These are phyloP conservation scores for Aelia acuminata DNA, from an alignment of 2,888 invertebrate genomes.

Conservation along the genomic window DNA sequence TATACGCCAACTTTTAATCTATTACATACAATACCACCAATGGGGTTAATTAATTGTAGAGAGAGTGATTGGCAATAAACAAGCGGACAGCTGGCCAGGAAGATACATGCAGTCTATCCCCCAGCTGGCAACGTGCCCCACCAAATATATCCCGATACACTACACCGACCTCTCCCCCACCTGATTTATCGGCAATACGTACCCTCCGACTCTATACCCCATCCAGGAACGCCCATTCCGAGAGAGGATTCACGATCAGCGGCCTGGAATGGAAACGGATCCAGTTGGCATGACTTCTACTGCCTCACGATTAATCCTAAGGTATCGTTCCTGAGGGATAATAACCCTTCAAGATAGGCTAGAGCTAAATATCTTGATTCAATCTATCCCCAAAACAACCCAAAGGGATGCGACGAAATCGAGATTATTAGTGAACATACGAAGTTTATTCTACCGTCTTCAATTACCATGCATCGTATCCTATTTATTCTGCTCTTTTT, in stretches of 20 bases:
- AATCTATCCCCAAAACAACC: neutral
- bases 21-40: too few relatives aligned
- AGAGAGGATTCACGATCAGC: conserved; percentile 8
- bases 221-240: neutral
- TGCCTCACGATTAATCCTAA: neutral
- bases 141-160: conserved; percentile 31
- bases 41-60: neutral
- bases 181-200: conserved; percentile 5
- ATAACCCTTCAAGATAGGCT: neutral
- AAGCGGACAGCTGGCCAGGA: neutral
- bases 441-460: neutral
- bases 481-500: too few relatives aligned
- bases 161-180: neutral
- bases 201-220: neutral
- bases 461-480: too few relatives aligned
- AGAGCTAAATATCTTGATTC: neutral
- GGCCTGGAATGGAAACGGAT: conserved; percentile 18
- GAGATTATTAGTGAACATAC: neutral
- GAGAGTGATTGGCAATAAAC: conserved; percentile 4
- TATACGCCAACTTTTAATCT: too few relatives aligned
- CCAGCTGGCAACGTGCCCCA: conserved; percentile 6
- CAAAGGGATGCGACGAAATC: neutral
- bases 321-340: neutral
- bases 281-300: conserved; percentile 17
- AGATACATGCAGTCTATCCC: neutral